Percentiles rank a stretch among this genome's conserved stretches.
Evolutionary conservation across 2,113 vertebrate species (phyloP).

Genomic region (Chlorodrepanis virens): DNA sequence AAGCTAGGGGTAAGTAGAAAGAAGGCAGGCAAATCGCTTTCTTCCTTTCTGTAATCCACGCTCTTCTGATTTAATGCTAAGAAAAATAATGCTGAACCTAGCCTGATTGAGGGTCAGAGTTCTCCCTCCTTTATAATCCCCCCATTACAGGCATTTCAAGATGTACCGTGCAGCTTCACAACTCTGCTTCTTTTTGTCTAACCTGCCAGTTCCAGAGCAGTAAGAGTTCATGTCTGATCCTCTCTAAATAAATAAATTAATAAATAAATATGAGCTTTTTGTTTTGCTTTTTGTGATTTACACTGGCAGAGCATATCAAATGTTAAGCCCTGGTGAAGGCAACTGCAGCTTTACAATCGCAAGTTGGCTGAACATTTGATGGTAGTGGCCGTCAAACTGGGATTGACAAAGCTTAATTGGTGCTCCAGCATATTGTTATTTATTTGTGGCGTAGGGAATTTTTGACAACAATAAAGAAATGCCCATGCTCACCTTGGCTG

Average conservation of each 20-base stretch:
- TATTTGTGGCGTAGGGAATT: neutral
- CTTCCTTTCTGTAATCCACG: conserved; percentile 42
- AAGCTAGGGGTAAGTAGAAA: conserved; percentile 51
- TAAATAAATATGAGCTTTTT: neutral
- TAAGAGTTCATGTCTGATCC: neutral
- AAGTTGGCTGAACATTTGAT: neutral
- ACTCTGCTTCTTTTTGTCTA: neutral
- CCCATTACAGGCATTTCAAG: neutral
- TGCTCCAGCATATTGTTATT: neutral
- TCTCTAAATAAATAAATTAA: neutral
- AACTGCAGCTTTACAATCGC: neutral
- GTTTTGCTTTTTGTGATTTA: neutral
- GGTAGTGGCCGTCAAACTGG: neutral
- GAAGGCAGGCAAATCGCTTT: conserved; percentile 61
- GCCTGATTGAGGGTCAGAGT: conserved; percentile 50
- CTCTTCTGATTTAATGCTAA: conserved; percentile 59
- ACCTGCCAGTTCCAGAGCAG: neutral
- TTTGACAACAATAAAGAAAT: neutral
- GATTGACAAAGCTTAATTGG: neutral
- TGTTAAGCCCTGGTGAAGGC: neutral
- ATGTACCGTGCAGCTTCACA: neutral
- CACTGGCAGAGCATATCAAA: neutral
- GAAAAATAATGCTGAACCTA: conserved; percentile 57
- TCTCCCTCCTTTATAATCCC: conserved; percentile 1
- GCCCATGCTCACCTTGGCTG: conserved; percentile 59